Conservation (phyloP, 2,797 vertebrate species). For the Merluccius polli region DNA sequence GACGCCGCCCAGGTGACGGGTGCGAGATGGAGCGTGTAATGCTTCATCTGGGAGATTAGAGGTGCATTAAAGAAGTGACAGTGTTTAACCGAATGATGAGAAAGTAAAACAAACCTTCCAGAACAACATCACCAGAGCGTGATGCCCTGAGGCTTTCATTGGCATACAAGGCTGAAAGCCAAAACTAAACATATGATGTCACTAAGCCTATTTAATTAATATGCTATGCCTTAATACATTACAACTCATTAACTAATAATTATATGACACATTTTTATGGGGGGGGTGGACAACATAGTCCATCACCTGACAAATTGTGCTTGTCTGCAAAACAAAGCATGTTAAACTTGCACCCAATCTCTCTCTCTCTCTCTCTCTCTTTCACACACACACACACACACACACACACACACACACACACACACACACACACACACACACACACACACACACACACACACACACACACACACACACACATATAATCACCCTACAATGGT, state of each 20-base stretch:
- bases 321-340: no score
- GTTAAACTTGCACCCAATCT: neutral
- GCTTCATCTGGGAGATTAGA: neutral
- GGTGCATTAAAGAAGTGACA: neutral
- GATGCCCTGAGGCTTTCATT: neutral
- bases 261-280: no score
- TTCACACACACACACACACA: neutral
- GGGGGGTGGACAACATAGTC: no score
- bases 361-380: no score
- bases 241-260: no score
- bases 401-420: slow-evolving; percentile 4
- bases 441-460: slow-evolving; percentile 7
- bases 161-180: no score
- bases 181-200: no score
- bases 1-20: neutral
- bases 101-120: neutral
- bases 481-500: neutral
- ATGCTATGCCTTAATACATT: no score
- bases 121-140: neutral
- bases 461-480: neutral
- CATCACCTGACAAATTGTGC: no score
- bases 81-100: neutral
- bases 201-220: no score
- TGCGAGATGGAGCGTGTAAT: neutral
- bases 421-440: neutral